Evolutionary conservation across 2,113 vertebrate genomes (phyloP), one percentile per base, ranked within the genome.

Genomic region (Phocoena phocoena): DNA sequence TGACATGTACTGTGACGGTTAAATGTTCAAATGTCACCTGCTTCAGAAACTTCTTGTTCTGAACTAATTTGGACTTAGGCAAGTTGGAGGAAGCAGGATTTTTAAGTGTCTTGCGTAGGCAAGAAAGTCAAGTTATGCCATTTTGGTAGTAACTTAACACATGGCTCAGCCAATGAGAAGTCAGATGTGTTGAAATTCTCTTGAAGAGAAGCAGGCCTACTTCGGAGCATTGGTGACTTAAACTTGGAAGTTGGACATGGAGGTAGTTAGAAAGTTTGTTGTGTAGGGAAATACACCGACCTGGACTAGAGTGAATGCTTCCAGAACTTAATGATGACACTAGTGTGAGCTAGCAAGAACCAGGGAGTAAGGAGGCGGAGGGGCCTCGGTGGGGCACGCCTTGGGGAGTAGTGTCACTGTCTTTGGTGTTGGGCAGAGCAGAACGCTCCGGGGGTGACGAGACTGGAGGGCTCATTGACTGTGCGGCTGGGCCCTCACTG

Each of bases 151-250:
- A 80, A 74, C 47, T 90, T 84, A 82, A 90, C 84, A 91, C 36
- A 88, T 95, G 53, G 50, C 36, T 96, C 9, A 55, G 38, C 95
- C 95, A 60, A 10, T 28, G 88, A 71, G 76, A 96, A 95, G 89
- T 74, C 84, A 94, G 38, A 26, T 3, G 58, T 96, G 76, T 96
- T 92, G 92, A 97, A 97, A 92, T 87, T 86, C 96, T 93, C 95
- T 92, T 97, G 53, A 89, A 33, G 44, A 92, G 88, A 74, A 97
- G 81, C 90, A 92, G 94, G 79, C 70, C 89, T 77, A 0, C 36
- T 95, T 81, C 76, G n/a, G 80, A 94, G n/a, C 74, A 26, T 41
- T 88, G 74, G 65, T 55, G 31, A 47, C 68, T 44, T 41, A 77
- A 55, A 36, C 33, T 79, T 93, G 89, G 62, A 85, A 70, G 83